Percentiles rank a stretch among this genome's conserved stretches.
phyloP scores from a whole-genome alignment of 1,140 invertebrate species.

The Bombus soroeensis region DNA sequence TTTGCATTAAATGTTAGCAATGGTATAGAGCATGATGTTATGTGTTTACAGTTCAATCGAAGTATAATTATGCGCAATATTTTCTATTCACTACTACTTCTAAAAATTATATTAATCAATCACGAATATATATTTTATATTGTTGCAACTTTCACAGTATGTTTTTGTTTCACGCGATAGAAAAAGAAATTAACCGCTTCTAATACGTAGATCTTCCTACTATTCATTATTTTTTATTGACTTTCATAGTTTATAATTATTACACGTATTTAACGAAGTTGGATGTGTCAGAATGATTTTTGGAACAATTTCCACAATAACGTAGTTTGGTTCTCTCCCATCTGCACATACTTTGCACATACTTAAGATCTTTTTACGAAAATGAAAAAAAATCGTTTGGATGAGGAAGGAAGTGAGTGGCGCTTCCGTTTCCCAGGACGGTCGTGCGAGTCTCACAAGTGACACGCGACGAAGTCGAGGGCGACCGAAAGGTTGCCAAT shows the following conservation, averaged over 20 bases:
- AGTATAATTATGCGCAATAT: background rate
- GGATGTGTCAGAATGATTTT: conserved; percentile 37
- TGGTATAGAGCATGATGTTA: background rate
- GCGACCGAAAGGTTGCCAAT: conserved; percentile 34
- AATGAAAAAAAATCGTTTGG: conserved; percentile 15
- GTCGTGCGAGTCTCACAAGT: conserved; percentile 46
- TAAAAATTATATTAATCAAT: background rate
- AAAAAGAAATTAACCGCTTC: background rate
- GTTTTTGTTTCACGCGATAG: background rate
- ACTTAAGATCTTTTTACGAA: background rate
- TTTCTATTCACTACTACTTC: background rate
- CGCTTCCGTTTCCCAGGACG: conserved; percentile 52
- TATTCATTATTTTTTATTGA: conserved; percentile 21
- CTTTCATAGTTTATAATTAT: conserved; percentile 21
- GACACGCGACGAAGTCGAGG: conserved; percentile 64
- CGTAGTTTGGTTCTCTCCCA: conserved; percentile 15
- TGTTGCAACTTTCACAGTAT: background rate
- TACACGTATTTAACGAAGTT: conserved; percentile 30
- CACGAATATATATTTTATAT: background rate
- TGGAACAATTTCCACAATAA: conserved; percentile 37
- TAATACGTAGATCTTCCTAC: background rate
- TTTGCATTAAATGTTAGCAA: conserved; percentile 30
- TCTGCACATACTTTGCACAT: background rate
- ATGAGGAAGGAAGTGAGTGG: conserved; percentile 27
- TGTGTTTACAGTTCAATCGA: background rate